These are phyloP conservation scores for Allolobophora icterica DNA, from an alignment of 2,888 invertebrate species.

Conservation along the genomic window DNA sequence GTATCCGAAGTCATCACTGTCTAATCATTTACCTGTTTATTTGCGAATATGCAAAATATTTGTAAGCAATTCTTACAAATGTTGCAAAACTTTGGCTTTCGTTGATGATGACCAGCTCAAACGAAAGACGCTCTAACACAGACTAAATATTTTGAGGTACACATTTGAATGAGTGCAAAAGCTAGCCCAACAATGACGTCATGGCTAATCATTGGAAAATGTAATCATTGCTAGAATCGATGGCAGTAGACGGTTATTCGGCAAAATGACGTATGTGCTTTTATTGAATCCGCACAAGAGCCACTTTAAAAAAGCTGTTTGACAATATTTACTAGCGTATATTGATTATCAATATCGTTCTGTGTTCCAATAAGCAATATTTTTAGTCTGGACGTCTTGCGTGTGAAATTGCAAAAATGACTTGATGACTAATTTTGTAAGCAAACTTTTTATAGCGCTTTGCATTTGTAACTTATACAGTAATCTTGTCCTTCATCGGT, in stretches of 20 bases:
- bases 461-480: no score
- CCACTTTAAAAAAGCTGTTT: no score
- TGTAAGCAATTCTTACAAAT: neutral
- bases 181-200: neutral
- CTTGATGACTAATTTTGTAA: no score
- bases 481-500: no score
- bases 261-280: neutral
- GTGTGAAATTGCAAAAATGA: no score
- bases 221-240: neutral
- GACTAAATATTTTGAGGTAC: neutral
- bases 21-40: neutral
- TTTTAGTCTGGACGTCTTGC: no score
- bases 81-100: neutral
- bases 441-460: no score
- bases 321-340: no score
- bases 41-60: neutral
- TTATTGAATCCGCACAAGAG: neutral
- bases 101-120: neutral
- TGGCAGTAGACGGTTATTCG: neutral
- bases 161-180: neutral
- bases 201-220: neutral
- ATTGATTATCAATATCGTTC: no score
- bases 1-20: neutral
- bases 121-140: constrained; percentile 1
- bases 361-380: no score